Evolutionary conservation across 2,888 invertebrate genomes (phyloP).

Genomic region (Microdon myrmicae): DNA sequence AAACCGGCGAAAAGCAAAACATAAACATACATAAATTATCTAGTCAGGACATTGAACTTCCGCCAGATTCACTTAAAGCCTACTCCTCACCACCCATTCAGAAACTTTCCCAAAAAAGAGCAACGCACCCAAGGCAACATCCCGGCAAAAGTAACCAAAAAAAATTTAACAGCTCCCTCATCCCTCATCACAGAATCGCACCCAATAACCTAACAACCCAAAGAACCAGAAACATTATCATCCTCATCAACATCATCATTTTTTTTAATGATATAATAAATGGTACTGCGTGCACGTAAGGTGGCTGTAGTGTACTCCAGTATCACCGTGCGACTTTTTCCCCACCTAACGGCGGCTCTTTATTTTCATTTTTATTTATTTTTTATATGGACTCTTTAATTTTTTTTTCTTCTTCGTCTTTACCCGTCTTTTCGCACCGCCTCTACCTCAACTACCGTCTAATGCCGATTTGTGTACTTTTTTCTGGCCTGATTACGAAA

Average conservation of each 20-base stretch:
- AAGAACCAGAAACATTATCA: slow-evolving; percentile 51
- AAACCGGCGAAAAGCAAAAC: slow-evolving; percentile 44
- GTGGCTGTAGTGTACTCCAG: slow-evolving; percentile 32
- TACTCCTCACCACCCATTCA: slow-evolving; percentile 22
- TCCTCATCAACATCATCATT: slow-evolving; percentile 50
- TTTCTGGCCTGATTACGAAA: slow-evolving; percentile 48
- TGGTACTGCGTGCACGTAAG: slow-evolving; percentile 48
- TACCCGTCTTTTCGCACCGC: slow-evolving; percentile 33
- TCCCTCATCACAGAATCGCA: slow-evolving; percentile 39
- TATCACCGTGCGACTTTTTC: slow-evolving; percentile 26
- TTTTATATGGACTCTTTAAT: slow-evolving; percentile 22
- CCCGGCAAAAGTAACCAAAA: slow-evolving; percentile 10
- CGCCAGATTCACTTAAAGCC: slow-evolving; percentile 25
- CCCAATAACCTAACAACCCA: slow-evolving; percentile 46
- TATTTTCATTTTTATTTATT: slow-evolving; percentile 37
- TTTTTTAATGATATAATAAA: slow-evolving; percentile 52
- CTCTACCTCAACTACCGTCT: slow-evolving; percentile 7
- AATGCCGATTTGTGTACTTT: slow-evolving; percentile 39
- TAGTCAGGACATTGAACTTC: slow-evolving; percentile 49
- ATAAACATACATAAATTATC: slow-evolving; percentile 52
- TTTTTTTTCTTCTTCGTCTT: slow-evolving; percentile 28
- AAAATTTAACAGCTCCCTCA: slow-evolving; percentile 30
- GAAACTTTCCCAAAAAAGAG: slow-evolving; percentile 20
- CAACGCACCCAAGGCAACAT: slow-evolving; percentile 20
- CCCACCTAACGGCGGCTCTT: slow-evolving; percentile 27